Conservation (phyloP, 2,797 vertebrate species). For the Nyctibius grandis region DNA sequence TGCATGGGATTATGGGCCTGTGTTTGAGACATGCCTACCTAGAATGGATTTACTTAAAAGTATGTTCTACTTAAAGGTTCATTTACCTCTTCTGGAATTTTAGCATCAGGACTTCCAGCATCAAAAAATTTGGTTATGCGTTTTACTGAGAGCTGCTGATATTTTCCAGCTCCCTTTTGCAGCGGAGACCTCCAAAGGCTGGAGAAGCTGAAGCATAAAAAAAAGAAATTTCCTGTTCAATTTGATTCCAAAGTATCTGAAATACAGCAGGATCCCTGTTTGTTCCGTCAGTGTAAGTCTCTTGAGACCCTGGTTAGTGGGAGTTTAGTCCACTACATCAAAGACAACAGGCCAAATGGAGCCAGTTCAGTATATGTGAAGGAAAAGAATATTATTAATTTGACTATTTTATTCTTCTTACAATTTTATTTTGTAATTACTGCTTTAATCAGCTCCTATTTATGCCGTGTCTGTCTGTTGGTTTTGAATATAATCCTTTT, state of each 20-base stretch:
- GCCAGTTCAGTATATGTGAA: background rate
- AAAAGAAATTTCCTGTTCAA: background rate
- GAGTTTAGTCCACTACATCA: background rate
- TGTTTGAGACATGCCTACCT: background rate
- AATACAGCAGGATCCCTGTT: background rate
- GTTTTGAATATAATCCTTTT: background rate
- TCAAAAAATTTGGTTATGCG: fast-evolving
- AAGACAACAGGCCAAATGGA: background rate
- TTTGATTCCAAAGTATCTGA: background rate
- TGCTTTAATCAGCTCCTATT: conserved; percentile 39
- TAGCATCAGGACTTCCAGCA: background rate
- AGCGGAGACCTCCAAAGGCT: background rate
- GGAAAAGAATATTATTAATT: background rate
- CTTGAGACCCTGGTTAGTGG: background rate
- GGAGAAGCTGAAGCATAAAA: background rate
- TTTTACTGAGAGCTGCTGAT: background rate
- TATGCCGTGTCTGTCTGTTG: background rate
- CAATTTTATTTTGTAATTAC: background rate
- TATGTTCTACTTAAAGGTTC: background rate
- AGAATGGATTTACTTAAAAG: background rate
- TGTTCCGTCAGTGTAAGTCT: background rate
- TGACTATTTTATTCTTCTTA: background rate
- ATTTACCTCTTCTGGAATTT: background rate
- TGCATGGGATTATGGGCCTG: background rate
- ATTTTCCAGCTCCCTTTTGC: background rate